These are phyloP conservation scores for Anabas testudineus DNA, from an alignment of 2,797 vertebrate species.

Conservation along the genomic window DNA sequence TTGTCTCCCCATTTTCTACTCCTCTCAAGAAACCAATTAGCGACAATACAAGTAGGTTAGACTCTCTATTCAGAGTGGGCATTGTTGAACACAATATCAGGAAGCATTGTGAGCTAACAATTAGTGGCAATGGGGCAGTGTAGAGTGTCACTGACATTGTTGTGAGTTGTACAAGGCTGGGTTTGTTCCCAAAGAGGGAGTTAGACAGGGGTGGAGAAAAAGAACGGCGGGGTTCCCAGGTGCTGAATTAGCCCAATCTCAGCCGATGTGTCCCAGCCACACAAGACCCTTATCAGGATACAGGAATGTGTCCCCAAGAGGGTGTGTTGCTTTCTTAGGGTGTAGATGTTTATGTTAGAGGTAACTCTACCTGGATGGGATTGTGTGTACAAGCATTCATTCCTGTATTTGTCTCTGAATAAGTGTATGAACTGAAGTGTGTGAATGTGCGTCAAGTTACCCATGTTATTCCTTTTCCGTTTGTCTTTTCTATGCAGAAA, in stretches of 20 bases:
- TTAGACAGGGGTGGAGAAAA: slow-evolving; percentile 69
- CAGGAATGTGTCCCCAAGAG: slow-evolving; percentile 66
- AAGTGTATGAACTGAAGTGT: slow-evolving; percentile 46
- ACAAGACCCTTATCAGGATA: slow-evolving; percentile 74
- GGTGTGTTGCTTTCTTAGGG: slow-evolving; percentile 67
- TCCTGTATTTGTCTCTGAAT: slow-evolving; percentile 53
- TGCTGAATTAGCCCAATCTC: slow-evolving; percentile 77
- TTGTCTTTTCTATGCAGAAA: slow-evolving; percentile 12
- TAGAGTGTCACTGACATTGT: slow-evolving; percentile 89
- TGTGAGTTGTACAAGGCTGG: slow-evolving; percentile 82
- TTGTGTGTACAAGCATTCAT: slow-evolving; percentile 61
- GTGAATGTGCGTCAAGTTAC: slow-evolving; percentile 59
- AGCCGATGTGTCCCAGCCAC: slow-evolving; percentile 65
- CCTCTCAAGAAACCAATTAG: slow-evolving; percentile 88
- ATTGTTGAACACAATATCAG: slow-evolving; percentile 87
- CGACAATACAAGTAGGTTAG: slow-evolving; percentile 89
- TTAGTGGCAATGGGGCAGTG: slow-evolving; percentile 85
- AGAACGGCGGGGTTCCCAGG: slow-evolving; percentile 76
- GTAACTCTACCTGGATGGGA: slow-evolving; percentile 76
- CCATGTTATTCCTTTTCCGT: slow-evolving; percentile 38
- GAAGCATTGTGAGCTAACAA: slow-evolving; percentile 87
- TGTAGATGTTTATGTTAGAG: slow-evolving; percentile 74
- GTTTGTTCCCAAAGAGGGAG: slow-evolving; percentile 84
- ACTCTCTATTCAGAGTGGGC: slow-evolving; percentile 84
- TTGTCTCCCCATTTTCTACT: slow-evolving; percentile 80